Conservation (phyloP, 2,888 invertebrate genomes). For the Eristalis pertinax region DNA sequence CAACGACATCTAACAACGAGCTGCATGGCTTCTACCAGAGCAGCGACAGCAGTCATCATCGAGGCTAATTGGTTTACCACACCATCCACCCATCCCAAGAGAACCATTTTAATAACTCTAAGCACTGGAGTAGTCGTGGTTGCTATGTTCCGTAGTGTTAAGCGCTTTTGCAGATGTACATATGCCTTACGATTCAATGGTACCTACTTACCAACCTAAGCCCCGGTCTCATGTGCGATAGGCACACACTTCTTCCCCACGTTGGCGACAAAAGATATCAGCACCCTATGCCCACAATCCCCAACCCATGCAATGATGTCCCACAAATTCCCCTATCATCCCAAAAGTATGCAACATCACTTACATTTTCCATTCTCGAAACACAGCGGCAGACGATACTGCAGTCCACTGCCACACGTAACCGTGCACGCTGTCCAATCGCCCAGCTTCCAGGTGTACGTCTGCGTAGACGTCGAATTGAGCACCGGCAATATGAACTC, state of each 20-base stretch:
- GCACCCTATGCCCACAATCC: background rate
- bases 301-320: background rate
- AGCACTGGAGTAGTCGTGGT: too few species aligned
- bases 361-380: slow-evolving; percentile 82
- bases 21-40: too few species aligned
- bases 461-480: slow-evolving; percentile 84
- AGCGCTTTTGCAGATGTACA: too few species aligned
- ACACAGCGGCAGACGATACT: slow-evolving; percentile 83
- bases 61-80: too few species aligned
- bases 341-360: slow-evolving; percentile 48
- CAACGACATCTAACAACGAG: too few species aligned
- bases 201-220: too few species aligned
- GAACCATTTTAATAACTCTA: too few species aligned
- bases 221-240: too few species aligned
- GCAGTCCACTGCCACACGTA: slow-evolving; percentile 90
- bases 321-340: background rate
- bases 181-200: too few species aligned
- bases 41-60: too few species aligned
- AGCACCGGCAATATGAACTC: slow-evolving; percentile 86
- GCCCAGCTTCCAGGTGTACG: slow-evolving; percentile 88
- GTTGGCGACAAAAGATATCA: background rate
- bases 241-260: background rate
- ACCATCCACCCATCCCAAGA: too few species aligned
- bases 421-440: slow-evolving; percentile 91
- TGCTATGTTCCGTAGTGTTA: too few species aligned